Conservation (phyloP, 2,888 invertebrate genomes). For the Megaustenia siamemsis region DNA sequence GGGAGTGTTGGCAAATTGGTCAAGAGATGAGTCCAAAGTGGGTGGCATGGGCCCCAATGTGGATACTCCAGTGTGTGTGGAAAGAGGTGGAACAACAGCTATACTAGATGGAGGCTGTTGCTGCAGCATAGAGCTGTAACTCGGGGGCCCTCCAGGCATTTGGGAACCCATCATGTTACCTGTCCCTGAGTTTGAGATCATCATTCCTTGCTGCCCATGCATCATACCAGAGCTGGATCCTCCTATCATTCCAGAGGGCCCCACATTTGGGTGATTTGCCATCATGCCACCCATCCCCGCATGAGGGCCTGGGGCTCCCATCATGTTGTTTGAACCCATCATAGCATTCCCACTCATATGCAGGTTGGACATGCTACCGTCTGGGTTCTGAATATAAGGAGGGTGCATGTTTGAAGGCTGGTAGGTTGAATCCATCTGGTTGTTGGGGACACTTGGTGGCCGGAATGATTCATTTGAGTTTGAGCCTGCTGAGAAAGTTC, state of each 20-base stretch:
- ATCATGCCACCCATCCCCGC: slow-evolving; percentile 55
- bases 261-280: slow-evolving; percentile 55
- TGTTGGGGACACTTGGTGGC: slow-evolving; percentile 68
- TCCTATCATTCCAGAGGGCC: slow-evolving; percentile 57
- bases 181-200: slow-evolving; percentile 46
- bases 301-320: slow-evolving; percentile 57
- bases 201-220: slow-evolving; percentile 53
- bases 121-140: slow-evolving; percentile 40
- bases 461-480: slow-evolving; percentile 75
- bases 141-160: slow-evolving; percentile 54
- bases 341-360: slow-evolving; percentile 67
- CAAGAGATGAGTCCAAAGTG: slow-evolving; percentile 75
- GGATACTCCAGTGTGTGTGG: slow-evolving; percentile 40
- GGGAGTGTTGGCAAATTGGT: slow-evolving; percentile 79
- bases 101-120: slow-evolving; percentile 40
- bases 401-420: slow-evolving; percentile 59
- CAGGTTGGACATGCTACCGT: slow-evolving; percentile 65
- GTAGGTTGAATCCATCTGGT: slow-evolving; percentile 61
- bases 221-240: slow-evolving; percentile 58
- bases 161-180: slow-evolving; percentile 61
- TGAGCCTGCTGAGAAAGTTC: slow-evolving; percentile 71
- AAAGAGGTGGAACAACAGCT: slow-evolving; percentile 28
- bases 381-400: slow-evolving; percentile 69
- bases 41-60: slow-evolving; percentile 55
- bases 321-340: slow-evolving; percentile 69